Conservation (phyloP, 2,797 vertebrate genomes). For the Paratrypauchen microcephalus region DNA sequence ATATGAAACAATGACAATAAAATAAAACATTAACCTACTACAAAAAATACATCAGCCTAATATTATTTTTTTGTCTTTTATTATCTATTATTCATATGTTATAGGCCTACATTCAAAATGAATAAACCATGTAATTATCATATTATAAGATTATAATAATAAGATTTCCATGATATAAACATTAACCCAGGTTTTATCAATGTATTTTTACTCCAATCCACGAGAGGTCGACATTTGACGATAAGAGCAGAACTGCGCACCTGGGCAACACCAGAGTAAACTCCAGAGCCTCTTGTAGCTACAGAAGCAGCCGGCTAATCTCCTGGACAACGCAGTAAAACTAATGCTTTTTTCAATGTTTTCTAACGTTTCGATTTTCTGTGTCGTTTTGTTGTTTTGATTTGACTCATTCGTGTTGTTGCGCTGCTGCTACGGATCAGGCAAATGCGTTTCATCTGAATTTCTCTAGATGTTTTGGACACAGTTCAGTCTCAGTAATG, state of each 20-base stretch:
- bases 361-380: conserved; percentile 4
- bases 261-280: conserved; percentile 58
- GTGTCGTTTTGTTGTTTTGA: conserved; percentile 1
- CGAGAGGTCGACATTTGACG: conserved; percentile 38
- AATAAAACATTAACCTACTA: too few species aligned
- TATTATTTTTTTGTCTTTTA: too few species aligned
- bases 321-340: conserved; percentile 45
- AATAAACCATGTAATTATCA: too few species aligned
- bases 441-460: conserved; percentile 14
- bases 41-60: too few species aligned
- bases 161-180: too few species aligned
- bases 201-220: conserved; percentile 42
- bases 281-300: conserved; percentile 50
- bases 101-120: too few species aligned
- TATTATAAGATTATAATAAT: too few species aligned
- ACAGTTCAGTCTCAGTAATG: conserved; percentile 49
- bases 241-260: not conserved
- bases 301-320: conserved; percentile 62
- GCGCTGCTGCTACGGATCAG: conserved; percentile 3
- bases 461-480: conserved; percentile 31
- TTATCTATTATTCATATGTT: too few species aligned
- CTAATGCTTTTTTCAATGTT: conserved; percentile 28
- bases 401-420: not conserved
- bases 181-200: not conserved
- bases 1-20: too few species aligned